A percentile compares a stretch with the other conserved stretches of the same genome.
These are phyloP conservation scores for Achatina immaculata DNA, from an alignment of 1,140 invertebrate genomes.

Conservation along the genomic window DNA sequence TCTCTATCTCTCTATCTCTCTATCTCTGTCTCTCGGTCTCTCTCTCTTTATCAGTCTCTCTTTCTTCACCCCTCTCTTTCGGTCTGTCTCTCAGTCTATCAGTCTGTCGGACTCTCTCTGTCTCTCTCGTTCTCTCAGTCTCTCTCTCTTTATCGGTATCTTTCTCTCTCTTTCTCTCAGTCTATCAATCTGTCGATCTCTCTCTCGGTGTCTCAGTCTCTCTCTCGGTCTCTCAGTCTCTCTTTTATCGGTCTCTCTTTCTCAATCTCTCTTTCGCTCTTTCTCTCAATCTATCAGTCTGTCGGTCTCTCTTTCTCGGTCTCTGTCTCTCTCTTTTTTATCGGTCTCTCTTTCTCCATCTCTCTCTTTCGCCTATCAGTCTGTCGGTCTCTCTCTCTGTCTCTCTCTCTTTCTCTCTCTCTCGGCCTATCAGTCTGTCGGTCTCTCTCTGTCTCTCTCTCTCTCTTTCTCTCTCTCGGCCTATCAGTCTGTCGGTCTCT, in stretches of 20 bases:
- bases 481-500: slow-evolving; percentile 10
- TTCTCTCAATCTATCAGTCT: too few species aligned
- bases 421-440: background rate
- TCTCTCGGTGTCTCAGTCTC: too few species aligned
- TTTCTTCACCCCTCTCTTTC: too few species aligned
- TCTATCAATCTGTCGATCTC: too few species aligned
- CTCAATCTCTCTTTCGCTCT: too few species aligned
- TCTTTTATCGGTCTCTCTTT: too few species aligned
- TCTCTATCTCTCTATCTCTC: background rate
- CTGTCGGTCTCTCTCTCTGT: background rate
- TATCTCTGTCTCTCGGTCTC: too few species aligned
- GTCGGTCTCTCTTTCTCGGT: background rate
- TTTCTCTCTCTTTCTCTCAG: too few species aligned
- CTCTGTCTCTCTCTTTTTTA: background rate
- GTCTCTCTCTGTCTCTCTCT: slow-evolving; percentile 19
- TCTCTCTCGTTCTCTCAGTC: too few species aligned
- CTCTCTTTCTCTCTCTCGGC: background rate
- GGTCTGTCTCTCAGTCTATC: background rate
- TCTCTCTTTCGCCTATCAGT: background rate
- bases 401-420: background rate
- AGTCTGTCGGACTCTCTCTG: background rate
- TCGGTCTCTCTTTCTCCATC: background rate
- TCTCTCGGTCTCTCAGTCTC: too few species aligned
- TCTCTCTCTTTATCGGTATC: background rate
- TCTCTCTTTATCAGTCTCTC: too few species aligned